Evolutionary conservation across 1,140 invertebrate genomes (phyloP).

Genomic region (Rhynchophorus ferrugineus): DNA sequence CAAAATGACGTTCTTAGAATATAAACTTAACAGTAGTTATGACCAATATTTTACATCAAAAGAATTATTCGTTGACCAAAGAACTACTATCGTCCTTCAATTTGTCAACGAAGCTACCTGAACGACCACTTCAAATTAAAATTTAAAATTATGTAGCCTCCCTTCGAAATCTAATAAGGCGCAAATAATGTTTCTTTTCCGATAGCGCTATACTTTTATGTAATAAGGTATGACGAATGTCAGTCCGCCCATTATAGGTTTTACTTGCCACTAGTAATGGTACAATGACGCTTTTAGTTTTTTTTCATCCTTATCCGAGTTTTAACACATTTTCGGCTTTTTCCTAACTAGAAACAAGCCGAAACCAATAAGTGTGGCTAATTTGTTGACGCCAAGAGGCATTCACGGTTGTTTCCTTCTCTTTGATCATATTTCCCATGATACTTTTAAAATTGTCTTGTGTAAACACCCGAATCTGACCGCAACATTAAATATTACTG

Average conservation of each 20-base stretch:
- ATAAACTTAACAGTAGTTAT: no score
- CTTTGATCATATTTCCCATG: neutral
- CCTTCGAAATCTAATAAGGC: neutral
- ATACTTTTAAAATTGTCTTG: neutral
- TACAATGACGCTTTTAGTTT: neutral
- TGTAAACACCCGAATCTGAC: no score
- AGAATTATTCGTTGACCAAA: no score
- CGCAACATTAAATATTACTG: no score
- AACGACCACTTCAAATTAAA: no score
- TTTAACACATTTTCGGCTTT: constrained; percentile 4
- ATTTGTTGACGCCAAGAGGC: neutral
- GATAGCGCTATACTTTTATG: no score
- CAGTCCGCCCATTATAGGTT: neutral
- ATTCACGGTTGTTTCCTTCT: neutral
- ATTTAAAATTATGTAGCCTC: no score
- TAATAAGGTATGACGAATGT: neutral
- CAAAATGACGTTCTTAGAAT: no score
- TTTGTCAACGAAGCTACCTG: no score
- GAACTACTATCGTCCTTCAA: no score
- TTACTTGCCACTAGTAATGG: neutral
- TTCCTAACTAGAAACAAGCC: neutral
- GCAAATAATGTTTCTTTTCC: neutral
- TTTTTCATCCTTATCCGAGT: neutral
- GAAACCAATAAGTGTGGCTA: neutral
- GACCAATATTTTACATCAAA: no score